A percentile compares a stretch with the other conserved stretches of the same genome.
Conservation (phyloP, 1,140 invertebrate species). For the Anagrus nilaparvatae region DNA sequence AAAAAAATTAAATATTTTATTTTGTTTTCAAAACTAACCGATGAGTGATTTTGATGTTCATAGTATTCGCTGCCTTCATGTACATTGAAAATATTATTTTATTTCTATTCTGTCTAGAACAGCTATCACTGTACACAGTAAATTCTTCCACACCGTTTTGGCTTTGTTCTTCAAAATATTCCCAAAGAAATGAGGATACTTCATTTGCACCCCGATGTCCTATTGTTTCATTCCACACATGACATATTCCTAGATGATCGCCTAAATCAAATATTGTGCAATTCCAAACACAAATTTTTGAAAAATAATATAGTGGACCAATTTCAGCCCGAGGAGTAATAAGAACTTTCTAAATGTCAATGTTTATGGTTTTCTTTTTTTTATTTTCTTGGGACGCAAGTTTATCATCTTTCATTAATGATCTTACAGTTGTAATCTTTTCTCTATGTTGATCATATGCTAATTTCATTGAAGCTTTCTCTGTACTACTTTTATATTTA, state of each 20-base stretch:
- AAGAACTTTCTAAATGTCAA: conserved; percentile 10
- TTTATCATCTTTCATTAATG: conserved; percentile 1
- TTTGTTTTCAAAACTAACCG: no score
- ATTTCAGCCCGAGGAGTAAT: conserved; percentile 6
- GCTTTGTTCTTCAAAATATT: not conserved
- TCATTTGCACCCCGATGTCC: conserved; percentile 4
- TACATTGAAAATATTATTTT: no score
- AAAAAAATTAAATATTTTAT: no score
- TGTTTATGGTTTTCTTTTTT: not conserved
- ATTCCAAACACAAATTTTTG: conserved; percentile 10
- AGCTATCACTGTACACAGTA: not conserved
- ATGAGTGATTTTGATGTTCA: no score
- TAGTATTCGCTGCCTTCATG: no score
- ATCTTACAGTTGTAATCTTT: not conserved
- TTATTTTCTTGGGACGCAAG: no score
- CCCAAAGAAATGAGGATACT: conserved; percentile 1
- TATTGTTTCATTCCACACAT: conserved; percentile 5
- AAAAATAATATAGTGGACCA: conserved; percentile 9
- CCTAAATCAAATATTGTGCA: conserved; percentile 8
- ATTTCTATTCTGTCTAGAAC: no score
- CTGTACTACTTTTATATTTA: not conserved
- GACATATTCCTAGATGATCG: not conserved
- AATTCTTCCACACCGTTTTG: not conserved
- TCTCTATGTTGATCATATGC: not conserved
- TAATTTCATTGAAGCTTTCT: not conserved